Evolutionary conservation across 2,888 invertebrate species (phyloP).

Genomic region (Deilephila porcellus): DNA sequence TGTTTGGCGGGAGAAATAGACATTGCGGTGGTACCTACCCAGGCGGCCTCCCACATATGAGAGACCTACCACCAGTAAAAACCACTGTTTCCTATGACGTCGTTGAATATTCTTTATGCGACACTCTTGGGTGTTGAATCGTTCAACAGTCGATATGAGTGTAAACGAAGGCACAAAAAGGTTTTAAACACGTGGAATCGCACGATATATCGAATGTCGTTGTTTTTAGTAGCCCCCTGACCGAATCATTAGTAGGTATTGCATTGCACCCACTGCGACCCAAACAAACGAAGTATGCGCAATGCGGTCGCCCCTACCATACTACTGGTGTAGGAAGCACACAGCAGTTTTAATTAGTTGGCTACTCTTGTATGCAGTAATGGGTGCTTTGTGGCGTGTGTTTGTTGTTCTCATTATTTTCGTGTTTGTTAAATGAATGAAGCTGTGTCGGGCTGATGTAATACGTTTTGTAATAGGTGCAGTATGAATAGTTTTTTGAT

Average conservation of each 20-base stretch:
- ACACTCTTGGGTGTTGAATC: too few species aligned
- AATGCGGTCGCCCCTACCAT: not conserved
- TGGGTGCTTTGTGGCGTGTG: conserved; percentile 4
- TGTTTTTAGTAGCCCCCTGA: too few species aligned
- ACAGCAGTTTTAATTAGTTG: conserved; percentile 18
- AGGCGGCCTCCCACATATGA: too few species aligned
- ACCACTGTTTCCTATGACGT: too few species aligned
- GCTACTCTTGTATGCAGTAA: not conserved
- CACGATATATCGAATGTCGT: too few species aligned
- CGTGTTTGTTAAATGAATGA: not conserved
- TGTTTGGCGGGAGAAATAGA: too few species aligned
- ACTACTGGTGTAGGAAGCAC: not conserved
- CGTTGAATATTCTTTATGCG: too few species aligned
- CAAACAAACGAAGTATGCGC: conserved; percentile 1
- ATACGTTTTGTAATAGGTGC: not conserved
- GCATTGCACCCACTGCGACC: not conserved
- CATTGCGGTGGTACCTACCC: too few species aligned
- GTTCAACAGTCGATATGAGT: too few species aligned
- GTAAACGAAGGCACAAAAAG: too few species aligned
- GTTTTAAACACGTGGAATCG: too few species aligned
- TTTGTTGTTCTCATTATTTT: not conserved
- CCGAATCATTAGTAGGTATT: not conserved
- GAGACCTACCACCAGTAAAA: too few species aligned
- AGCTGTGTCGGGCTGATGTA: not conserved
- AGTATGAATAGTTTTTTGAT: not conserved